Conservation (phyloP, 2,797 vertebrate genomes). For the Dicrostonyx torquatus region DNA sequence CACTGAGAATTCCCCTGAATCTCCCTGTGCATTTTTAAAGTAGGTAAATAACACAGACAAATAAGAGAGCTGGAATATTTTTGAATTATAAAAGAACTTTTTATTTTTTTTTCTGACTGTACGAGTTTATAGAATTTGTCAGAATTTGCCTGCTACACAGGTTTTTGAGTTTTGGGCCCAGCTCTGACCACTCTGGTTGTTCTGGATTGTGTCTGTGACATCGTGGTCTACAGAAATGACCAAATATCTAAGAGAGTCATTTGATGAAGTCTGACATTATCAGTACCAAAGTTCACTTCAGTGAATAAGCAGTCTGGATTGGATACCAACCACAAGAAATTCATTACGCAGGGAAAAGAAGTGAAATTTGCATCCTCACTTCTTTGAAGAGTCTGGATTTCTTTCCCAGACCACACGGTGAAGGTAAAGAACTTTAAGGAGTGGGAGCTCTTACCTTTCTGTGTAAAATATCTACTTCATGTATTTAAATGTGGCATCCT, state of each 20-base stretch:
- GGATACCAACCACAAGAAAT: neutral
- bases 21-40: neutral
- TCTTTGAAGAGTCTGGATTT: neutral
- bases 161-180: neutral
- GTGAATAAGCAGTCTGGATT: neutral
- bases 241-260: neutral
- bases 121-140: neutral
- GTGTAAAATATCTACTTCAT: neutral
- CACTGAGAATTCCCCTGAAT: too few relatives aligned
- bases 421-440: neutral
- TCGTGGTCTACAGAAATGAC: neutral
- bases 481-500: neutral
- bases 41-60: neutral
- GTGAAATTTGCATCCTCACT: neutral
- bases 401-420: neutral
- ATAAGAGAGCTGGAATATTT: neutral
- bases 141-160: neutral
- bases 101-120: neutral
- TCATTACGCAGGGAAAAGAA: neutral
- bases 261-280: constrained; percentile 29
- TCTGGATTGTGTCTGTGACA: neutral
- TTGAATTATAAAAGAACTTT: neutral
- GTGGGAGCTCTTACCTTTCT: neutral
- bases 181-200: neutral
- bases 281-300: neutral